phyloP scores from a whole-genome alignment of 2,113 vertebrate species.

The Pseudorasbora parva region DNA sequence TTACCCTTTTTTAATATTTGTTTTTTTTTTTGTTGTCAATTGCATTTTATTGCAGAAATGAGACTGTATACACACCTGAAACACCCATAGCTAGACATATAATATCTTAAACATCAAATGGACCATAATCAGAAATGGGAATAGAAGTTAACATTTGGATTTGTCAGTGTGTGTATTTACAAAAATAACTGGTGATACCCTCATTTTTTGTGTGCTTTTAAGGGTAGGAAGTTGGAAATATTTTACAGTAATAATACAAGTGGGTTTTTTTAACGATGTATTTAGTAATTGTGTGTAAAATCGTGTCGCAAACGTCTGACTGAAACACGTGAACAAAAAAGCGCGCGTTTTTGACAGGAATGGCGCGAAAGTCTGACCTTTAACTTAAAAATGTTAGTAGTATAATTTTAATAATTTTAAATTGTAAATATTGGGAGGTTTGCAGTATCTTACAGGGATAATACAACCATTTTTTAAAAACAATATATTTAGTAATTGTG shows the following conservation, averaged over 20 bases:
- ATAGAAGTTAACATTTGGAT: background rate
- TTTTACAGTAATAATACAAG: background rate
- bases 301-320: background rate
- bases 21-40: background rate
- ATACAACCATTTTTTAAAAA: no score
- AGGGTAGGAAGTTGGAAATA: no score
- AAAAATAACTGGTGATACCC: background rate
- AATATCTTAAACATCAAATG: background rate
- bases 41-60: no score
- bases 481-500: background rate
- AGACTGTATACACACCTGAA: background rate
- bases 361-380: background rate
- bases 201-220: no score
- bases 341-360: background rate
- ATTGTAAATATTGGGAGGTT: no score
- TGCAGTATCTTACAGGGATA: no score
- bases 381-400: background rate
- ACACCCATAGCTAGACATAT: background rate
- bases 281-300: background rate
- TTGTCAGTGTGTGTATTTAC: background rate
- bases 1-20: background rate
- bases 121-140: background rate
- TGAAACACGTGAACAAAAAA: background rate
- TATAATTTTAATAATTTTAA: no score
- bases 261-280: no score